Conservation (phyloP, 1,140 invertebrate species). For the Meloidogyne floridensis region DNA sequence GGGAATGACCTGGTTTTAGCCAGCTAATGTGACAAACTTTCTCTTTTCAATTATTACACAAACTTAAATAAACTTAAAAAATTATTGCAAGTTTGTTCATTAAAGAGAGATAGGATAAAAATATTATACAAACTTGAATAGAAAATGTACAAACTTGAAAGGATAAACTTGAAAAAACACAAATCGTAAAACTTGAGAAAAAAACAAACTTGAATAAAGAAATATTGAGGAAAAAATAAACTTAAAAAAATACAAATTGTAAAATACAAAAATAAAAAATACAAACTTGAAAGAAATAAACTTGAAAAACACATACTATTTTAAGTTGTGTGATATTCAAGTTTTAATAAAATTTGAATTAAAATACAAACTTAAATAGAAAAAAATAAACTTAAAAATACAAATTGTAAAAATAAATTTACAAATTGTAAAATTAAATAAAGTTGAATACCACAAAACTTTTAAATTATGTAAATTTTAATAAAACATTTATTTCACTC, state of each 20-base stretch:
- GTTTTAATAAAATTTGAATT: too few species aligned
- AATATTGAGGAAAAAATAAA: too few species aligned
- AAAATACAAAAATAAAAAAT: neutral
- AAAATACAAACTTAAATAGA: neutral
- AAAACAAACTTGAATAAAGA: neutral
- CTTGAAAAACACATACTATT: too few species aligned
- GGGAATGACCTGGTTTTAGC: neutral
- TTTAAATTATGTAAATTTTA: neutral
- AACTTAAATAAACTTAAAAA: too few species aligned
- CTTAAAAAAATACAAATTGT: too few species aligned
- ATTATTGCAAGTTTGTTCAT: too few species aligned
- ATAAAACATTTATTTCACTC: constrained; percentile 10
- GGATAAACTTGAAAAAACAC: neutral
- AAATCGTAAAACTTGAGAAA: neutral
- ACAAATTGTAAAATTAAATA: neutral
- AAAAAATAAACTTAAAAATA: too few species aligned
- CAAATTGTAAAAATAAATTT: neutral
- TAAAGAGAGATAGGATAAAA: too few species aligned
- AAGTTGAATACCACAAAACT: neutral
- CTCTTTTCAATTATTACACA: too few species aligned
- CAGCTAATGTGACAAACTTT: too few species aligned
- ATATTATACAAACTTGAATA: neutral
- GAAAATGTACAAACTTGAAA: neutral
- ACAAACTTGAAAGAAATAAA: neutral
- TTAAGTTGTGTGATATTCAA: too few species aligned